Evolutionary conservation across 2,797 vertebrate species (phyloP), one percentile per base, ranked within the genome.

Genomic region (Chelon labrosus): DNA sequence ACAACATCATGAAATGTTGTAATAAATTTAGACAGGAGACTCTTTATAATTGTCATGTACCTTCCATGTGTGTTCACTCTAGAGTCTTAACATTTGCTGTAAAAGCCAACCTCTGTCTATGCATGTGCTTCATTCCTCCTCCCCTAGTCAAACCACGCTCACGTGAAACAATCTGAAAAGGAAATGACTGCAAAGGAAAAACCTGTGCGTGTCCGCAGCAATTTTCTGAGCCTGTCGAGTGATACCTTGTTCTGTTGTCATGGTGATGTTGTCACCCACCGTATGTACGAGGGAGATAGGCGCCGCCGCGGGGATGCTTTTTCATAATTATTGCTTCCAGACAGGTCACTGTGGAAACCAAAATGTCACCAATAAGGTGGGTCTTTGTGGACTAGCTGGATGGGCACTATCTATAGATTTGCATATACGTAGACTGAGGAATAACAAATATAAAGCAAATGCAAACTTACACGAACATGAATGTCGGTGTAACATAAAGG

Each of bases 201-300:
- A 55, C 52, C 47, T 73, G 3, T 42, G 35, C 7, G 20, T 35
- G 12, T 63, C 63, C 47, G 42, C 5, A 41, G 38, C 4, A 61
- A 69, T 76, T 67, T 73, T 75, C 62, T 19, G 8, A 75, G 63
- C 51, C 47, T 61, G 55, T 35, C 2, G 16, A 85, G 58, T 58
- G 38, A 57, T 56, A 74, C 61, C 54, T 64, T 59, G 52, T 77
- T 67, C 55, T 53, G 85, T 89, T 84, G 89, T 84, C 84, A 88
- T 88, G 80, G 89, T 64, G 83, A 90, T 80, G 55, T 69, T 84
- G 62, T 82, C 63, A 62, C 44, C 63, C 13, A 31, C 31, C 52
- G 60, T 53, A 57, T 75, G 65, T 82, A 59, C n/a, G 31, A 52
- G 46, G 38, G 35, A 85, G 75, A 87, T 78, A 77, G 49, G 70